Conservation (phyloP, 2,113 vertebrate genomes). For the Protomyctophum bolini region DNA sequence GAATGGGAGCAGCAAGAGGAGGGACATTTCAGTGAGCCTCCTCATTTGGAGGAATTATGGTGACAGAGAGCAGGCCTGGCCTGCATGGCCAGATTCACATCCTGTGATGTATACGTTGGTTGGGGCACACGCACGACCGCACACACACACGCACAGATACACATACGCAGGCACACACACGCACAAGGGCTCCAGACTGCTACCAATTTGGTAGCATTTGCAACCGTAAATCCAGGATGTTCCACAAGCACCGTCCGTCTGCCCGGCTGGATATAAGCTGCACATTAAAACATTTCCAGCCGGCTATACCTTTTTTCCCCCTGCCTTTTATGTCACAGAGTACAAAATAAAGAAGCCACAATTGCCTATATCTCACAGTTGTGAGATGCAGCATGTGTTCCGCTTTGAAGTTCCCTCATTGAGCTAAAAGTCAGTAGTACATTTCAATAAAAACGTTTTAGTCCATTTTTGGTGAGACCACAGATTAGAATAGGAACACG, state of each 20-base stretch:
- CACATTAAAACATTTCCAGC: too few relatives aligned
- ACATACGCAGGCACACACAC: background rate
- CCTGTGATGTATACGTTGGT: slow-evolving; percentile 26
- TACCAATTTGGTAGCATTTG: too few relatives aligned
- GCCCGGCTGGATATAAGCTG: too few relatives aligned
- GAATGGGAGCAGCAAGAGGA: slow-evolving; percentile 58
- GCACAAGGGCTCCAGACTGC: background rate
- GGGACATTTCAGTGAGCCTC: slow-evolving; percentile 56
- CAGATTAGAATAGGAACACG: slow-evolving; percentile 59
- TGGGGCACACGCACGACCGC: slow-evolving; percentile 9
- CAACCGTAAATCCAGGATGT: too few relatives aligned
- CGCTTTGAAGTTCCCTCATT: background rate
- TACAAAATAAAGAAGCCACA: background rate
- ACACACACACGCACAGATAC: background rate
- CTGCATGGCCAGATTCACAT: slow-evolving; percentile 35
- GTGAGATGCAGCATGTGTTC: background rate
- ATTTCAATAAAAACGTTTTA: slow-evolving; percentile 38
- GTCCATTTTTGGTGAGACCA: slow-evolving; percentile 22
- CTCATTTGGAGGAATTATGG: slow-evolving; percentile 70
- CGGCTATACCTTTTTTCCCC: background rate
- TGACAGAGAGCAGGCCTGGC: slow-evolving; percentile 63
- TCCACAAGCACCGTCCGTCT: too few relatives aligned
- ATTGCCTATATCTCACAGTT: background rate
- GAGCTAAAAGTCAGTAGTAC: background rate
- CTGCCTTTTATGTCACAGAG: background rate